Evolutionary conservation across 1,140 invertebrate species (phyloP).

Genomic region (Eciton burchellii): DNA sequence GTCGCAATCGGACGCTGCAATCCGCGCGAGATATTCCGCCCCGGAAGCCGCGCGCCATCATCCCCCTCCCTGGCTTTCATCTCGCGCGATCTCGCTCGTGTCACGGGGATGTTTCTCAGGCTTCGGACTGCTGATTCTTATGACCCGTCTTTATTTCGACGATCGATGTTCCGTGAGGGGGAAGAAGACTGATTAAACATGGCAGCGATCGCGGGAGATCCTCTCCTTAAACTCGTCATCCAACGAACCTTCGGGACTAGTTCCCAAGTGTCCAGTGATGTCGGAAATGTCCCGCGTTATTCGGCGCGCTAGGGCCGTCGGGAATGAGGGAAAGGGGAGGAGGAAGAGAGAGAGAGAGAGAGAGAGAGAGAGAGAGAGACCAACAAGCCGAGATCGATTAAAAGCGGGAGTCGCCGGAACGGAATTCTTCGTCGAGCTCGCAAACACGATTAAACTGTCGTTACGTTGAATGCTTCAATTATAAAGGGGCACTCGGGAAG

Average conservation of each 20-base stretch:
- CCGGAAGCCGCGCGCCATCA: too few relatives aligned
- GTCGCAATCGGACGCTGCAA: neutral
- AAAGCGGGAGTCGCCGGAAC: conserved; percentile 20
- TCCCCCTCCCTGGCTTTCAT: neutral
- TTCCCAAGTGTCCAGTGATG: too few relatives aligned
- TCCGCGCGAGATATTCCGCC: neutral
- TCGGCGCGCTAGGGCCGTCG: too few relatives aligned
- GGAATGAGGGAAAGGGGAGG: too few relatives aligned
- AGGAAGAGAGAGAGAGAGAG: too few relatives aligned
- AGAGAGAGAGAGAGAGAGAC: neutral
- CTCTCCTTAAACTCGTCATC: too few relatives aligned
- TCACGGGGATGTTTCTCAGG: neutral
- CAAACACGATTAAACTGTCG: neutral
- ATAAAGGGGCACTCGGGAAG: neutral
- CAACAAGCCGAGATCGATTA: neutral
- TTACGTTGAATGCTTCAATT: neutral
- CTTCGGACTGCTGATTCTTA: too few relatives aligned
- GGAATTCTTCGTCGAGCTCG: conserved; percentile 20
- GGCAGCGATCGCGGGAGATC: neutral
- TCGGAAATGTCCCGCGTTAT: too few relatives aligned
- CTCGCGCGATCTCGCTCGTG: conserved; percentile 5
- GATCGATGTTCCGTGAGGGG: too few relatives aligned
- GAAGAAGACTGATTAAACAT: too few relatives aligned
- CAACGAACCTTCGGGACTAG: too few relatives aligned
- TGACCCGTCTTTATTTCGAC: too few relatives aligned